Conservation (phyloP, 2,113 vertebrate species). For the Piaya cayana region DNA sequence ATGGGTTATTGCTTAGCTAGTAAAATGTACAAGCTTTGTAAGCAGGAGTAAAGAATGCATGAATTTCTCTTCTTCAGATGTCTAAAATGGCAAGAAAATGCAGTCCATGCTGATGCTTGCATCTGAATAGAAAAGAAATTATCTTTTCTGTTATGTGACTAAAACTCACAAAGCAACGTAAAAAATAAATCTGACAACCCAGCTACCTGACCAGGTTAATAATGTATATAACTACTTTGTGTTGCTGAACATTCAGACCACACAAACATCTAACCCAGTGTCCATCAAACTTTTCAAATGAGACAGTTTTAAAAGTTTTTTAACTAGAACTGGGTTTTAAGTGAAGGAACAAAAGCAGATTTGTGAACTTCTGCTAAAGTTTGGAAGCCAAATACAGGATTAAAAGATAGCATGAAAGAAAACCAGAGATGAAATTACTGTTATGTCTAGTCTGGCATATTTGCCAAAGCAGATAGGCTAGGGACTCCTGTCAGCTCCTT, state of each 20-base stretch:
- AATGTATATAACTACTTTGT: background rate
- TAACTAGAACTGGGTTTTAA: background rate
- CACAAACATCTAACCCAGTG: background rate
- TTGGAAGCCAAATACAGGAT: background rate
- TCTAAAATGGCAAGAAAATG: background rate
- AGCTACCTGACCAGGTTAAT: background rate
- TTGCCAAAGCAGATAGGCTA: background rate
- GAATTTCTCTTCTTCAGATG: background rate
- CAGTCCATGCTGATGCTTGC: background rate
- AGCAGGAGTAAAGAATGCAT: background rate
- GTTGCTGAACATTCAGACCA: background rate
- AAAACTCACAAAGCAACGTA: background rate
- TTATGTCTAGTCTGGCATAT: background rate
- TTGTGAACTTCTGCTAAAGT: background rate
- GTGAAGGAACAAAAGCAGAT: background rate
- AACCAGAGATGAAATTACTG: background rate
- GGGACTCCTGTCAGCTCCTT: background rate
- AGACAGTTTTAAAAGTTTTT: background rate
- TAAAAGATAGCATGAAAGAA: background rate
- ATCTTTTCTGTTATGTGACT: background rate
- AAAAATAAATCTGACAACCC: background rate
- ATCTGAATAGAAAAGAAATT: background rate
- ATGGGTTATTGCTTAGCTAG: background rate
- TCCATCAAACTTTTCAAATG: background rate
- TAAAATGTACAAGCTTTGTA: background rate